Conservation (phyloP, 2,113 vertebrate genomes). For the Forbesichthys agassizii region DNA sequence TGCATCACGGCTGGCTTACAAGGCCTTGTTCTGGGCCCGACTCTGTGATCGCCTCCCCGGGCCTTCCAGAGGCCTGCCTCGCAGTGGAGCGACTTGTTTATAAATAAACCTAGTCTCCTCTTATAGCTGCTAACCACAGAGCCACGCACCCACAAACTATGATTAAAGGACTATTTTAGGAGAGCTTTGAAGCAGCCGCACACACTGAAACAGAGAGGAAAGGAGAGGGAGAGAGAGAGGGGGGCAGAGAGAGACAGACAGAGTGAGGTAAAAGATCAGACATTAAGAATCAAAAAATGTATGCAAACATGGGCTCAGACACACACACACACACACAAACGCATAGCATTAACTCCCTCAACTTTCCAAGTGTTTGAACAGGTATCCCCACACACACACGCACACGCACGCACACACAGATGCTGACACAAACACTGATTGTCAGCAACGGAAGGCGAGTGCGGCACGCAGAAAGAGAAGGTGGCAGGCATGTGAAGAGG, state of each 20-base stretch:
- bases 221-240: slow-evolving; percentile 15
- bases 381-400: not conserved
- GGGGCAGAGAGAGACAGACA: not conserved
- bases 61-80: slow-evolving; percentile 3
- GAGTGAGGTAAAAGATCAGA: not conserved
- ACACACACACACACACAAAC: not conserved
- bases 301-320: not conserved
- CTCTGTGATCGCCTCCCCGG: slow-evolving; percentile 55
- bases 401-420: not conserved
- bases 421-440: slow-evolving; percentile 28
- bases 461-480: not conserved
- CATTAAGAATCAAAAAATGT: not conserved
- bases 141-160: slow-evolving; percentile 71
- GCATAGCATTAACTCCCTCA: not conserved
- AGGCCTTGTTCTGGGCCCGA: slow-evolving; percentile 19
- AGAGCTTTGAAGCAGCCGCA: slow-evolving; percentile 70
- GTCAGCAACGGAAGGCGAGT: slow-evolving; percentile 23
- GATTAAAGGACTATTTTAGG: slow-evolving; percentile 80
- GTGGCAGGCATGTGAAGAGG: not conserved
- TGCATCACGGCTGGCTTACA: slow-evolving; percentile 37
- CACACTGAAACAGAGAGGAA: slow-evolving; percentile 28
- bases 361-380: not conserved
- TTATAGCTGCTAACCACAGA: slow-evolving; percentile 74
- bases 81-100: slow-evolving; percentile 49
- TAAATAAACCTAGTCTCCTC: slow-evolving; percentile 75